Conservation (phyloP, 2,888 invertebrate genomes). For the Phyllotreta cruciferae region DNA sequence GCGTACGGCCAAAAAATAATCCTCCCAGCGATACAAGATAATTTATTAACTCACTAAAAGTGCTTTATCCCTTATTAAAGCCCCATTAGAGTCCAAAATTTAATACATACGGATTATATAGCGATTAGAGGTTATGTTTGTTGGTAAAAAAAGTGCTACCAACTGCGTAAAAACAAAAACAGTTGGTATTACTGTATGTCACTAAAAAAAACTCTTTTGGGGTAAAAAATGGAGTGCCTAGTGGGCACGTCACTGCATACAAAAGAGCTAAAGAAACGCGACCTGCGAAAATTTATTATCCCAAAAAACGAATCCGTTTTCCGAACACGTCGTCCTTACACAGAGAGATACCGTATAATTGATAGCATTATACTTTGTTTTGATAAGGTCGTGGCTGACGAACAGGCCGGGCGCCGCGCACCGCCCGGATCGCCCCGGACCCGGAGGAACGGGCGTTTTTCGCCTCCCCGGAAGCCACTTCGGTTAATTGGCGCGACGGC, state of each 20-base stretch:
- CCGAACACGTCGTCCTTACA: constrained; percentile 27
- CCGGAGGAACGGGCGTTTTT: constrained; percentile 12
- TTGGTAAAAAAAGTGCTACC: no score
- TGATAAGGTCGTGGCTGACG: constrained; percentile 18
- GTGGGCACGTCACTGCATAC: constrained; percentile 1
- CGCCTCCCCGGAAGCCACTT: constrained; percentile 17
- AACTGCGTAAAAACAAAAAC: no score
- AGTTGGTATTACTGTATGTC: no score
- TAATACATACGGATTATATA: no score
- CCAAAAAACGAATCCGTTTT: constrained; percentile 25
- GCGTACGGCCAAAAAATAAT: not conserved
- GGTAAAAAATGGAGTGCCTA: not conserved
- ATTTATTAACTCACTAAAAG: no score
- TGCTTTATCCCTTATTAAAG: no score
- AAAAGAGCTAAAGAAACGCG: constrained; percentile 19
- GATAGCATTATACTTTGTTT: constrained; percentile 29
- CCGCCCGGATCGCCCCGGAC: no score
- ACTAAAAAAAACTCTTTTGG: no score
- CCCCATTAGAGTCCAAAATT: no score
- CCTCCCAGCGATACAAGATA: no score
- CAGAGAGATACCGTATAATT: constrained; percentile 28
- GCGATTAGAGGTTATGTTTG: no score
- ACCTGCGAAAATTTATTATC: constrained; percentile 20
- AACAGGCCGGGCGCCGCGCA: not conserved
- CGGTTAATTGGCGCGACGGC: constrained; percentile 20